Conservation (phyloP, 2,888 invertebrate species). For the Anoplius nigerrimus region DNA sequence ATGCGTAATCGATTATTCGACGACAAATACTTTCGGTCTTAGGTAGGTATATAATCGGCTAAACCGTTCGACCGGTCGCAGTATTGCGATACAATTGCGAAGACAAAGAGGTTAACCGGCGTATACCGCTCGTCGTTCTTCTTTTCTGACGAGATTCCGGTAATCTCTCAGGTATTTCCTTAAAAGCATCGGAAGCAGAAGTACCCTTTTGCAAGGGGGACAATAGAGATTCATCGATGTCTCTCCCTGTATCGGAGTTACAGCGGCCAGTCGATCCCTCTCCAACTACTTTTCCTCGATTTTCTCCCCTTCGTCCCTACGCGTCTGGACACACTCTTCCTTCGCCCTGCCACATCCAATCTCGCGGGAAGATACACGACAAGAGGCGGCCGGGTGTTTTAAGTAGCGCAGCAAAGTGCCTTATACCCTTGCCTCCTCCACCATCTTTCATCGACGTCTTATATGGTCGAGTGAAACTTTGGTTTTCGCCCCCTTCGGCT, state of each 20-base stretch:
- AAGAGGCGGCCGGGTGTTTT: conserved; percentile 33
- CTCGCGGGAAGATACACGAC: conserved; percentile 35
- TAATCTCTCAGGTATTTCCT: background rate
- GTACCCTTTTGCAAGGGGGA: background rate
- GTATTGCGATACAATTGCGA: no score
- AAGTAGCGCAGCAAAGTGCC: conserved; percentile 36
- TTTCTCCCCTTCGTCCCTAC: conserved; percentile 5
- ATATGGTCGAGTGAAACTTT: conserved; percentile 28
- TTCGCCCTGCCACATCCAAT: conserved; percentile 20
- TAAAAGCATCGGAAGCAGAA: background rate
- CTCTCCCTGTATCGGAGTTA: conserved; percentile 12
- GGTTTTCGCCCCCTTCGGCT: conserved; percentile 12
- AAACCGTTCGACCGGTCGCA: conserved; percentile 8
- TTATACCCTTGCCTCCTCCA: conserved; percentile 13
- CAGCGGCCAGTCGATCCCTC: conserved; percentile 5
- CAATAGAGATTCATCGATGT: background rate
- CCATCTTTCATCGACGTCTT: conserved; percentile 10
- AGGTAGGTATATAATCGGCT: no score
- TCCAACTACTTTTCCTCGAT: conserved; percentile 8
- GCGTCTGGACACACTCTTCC: background rate
- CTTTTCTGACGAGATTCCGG: no score
- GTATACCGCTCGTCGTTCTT: no score
- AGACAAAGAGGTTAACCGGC: no score
- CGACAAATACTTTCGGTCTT: conserved; percentile 1
- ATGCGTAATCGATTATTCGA: conserved; percentile 15